A percentile compares a stretch with the other conserved stretches of the same genome.
Conservation (phyloP, 2,797 vertebrate genomes). For the Sebastes itinus region DNA sequence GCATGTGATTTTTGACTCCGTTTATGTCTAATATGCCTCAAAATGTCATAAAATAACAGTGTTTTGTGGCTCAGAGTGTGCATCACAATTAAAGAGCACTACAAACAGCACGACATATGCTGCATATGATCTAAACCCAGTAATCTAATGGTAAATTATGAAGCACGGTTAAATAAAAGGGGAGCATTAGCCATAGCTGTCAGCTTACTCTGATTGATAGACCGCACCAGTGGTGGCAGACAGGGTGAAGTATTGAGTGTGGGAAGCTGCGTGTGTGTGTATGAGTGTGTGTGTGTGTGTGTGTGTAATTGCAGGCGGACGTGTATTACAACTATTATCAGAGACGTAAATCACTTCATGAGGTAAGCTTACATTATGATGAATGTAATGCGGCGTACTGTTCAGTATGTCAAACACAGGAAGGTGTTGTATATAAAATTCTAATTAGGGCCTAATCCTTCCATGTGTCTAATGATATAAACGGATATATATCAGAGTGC, state of each 20-base stretch:
- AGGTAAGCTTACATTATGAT: slow-evolving; percentile 67
- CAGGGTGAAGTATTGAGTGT: slow-evolving; percentile 68
- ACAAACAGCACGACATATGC: slow-evolving; percentile 31
- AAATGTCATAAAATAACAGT: slow-evolving; percentile 36
- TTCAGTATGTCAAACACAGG: slow-evolving; percentile 37
- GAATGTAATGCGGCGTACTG: slow-evolving; percentile 46
- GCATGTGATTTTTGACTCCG: neutral
- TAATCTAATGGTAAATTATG: slow-evolving; percentile 64
- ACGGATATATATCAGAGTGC: slow-evolving; percentile 17
- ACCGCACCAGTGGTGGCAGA: slow-evolving; percentile 59
- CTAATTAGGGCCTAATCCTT: slow-evolving; percentile 53
- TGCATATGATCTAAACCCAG: slow-evolving; percentile 44
- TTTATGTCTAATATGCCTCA: slow-evolving; percentile 20
- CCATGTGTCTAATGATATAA: slow-evolving; percentile 40
- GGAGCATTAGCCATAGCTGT: slow-evolving; percentile 71
- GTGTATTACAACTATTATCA: slow-evolving; percentile 72
- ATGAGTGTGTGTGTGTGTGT: slow-evolving; percentile 8
- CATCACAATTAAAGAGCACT: slow-evolving; percentile 24
- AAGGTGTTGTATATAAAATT: slow-evolving; percentile 40
- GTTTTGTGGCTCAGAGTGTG: neutral
- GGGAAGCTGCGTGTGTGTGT: slow-evolving; percentile 8
- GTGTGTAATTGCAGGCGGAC: slow-evolving; percentile 53
- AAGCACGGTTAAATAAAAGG: slow-evolving; percentile 67
- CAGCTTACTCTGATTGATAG: slow-evolving; percentile 72
- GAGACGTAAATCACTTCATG: slow-evolving; percentile 68